These are phyloP conservation scores for Protobothrops flavoviridis DNA, from an alignment of 2,113 vertebrate species.

Conservation along the genomic window DNA sequence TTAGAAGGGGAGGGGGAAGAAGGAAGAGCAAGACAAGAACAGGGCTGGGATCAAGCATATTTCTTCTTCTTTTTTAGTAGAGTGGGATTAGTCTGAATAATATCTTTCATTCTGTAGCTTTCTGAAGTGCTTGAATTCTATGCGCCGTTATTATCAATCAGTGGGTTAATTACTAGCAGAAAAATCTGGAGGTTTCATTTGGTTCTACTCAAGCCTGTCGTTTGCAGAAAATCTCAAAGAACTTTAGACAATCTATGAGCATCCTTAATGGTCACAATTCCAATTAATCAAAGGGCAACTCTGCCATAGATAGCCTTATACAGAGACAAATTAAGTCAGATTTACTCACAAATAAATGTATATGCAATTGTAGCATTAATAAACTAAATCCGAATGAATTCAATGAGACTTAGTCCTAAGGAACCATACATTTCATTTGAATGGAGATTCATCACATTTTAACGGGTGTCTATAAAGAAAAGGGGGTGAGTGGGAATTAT, in stretches of 20 bases:
- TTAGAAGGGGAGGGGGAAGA: rapidly evolving
- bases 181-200: not conserved
- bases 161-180: not conserved
- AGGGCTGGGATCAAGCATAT: not conserved
- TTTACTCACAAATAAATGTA: not conserved
- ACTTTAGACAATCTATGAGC: not conserved
- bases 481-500: not conserved
- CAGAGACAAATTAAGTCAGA: not conserved
- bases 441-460: not conserved
- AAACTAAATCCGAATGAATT: not conserved
- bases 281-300: not conserved
- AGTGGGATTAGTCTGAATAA: not conserved
- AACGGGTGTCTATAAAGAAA: not conserved
- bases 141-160: not conserved
- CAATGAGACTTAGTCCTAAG: not conserved
- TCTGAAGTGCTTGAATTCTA: not conserved
- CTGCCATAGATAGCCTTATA: not conserved
- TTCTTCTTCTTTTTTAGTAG: not conserved
- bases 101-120: not conserved
- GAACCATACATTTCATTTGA: not conserved
- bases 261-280: not conserved
- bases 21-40: not conserved
- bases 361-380: not conserved
- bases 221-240: not conserved
- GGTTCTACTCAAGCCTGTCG: not conserved